phyloP scores from a whole-genome alignment of 1,140 invertebrate species.

The Drosophila busckii region DNA sequence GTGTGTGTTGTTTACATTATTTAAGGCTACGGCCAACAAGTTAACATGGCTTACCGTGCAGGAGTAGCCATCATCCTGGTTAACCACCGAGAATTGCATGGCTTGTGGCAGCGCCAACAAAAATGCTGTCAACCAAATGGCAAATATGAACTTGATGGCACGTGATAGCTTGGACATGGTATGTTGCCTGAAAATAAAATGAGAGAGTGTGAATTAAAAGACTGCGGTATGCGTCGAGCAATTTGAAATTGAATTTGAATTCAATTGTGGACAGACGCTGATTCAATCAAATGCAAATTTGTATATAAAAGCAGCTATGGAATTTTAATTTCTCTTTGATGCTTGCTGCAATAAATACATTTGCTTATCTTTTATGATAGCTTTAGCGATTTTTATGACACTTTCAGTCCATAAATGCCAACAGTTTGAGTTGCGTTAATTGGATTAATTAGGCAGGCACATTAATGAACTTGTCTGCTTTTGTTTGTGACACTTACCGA shows the following conservation, averaged over 20 bases:
- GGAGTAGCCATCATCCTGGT: slow-evolving; percentile 79
- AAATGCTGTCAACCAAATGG: slow-evolving; percentile 85
- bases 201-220: not conserved
- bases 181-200: slow-evolving; percentile 81
- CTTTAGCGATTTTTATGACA: too few species aligned
- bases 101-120: slow-evolving; percentile 89
- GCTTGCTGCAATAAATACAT: too few species aligned
- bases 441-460: slow-evolving; percentile 1
- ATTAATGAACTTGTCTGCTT: too few species aligned
- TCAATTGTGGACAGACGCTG: too few species aligned
- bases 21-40: slow-evolving; percentile 7
- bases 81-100: slow-evolving; percentile 84
- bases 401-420: not conserved
- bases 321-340: too few species aligned
- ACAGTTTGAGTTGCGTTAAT: slow-evolving; percentile 8
- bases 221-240: too few species aligned
- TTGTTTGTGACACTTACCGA: slow-evolving; percentile 68
- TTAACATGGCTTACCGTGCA: slow-evolving; percentile 63
- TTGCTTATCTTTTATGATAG: too few species aligned
- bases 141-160: slow-evolving; percentile 85
- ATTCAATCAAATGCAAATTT: too few species aligned
- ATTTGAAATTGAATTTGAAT: too few species aligned
- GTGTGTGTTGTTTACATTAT: too few species aligned
- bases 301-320: too few species aligned
- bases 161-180: slow-evolving; percentile 90